phyloP scores from a whole-genome alignment of 23 tunicate species.

The Ascidia mentula region DNA sequence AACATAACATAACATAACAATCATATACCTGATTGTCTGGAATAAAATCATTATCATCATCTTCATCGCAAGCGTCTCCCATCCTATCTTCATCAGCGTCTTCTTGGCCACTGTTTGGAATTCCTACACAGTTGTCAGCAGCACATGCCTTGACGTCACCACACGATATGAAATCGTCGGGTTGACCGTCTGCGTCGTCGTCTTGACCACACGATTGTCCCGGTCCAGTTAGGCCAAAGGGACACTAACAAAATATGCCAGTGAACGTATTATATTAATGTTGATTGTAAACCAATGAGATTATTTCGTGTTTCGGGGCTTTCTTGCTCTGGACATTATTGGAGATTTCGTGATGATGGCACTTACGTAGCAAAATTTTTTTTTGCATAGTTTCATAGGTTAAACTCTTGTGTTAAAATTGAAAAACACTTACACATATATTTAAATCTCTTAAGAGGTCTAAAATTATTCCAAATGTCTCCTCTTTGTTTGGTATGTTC shows the following conservation, averaged over 20 bases:
- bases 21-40: not conserved
- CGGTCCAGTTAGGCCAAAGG: conserved; percentile 13
- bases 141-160: conserved; percentile 7
- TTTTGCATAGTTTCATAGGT: too few relatives aligned
- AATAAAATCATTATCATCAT: conserved; percentile 40
- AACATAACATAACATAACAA: too few relatives aligned
- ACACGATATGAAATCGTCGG: conserved; percentile 19
- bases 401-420: not conserved
- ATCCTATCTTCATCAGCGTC: conserved; percentile 27
- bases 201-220: conserved; percentile 17
- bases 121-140: conserved; percentile 17
- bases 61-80: conserved; percentile 26
- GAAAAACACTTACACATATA: not conserved
- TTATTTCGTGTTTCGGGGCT: too few relatives aligned
- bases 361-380: too few relatives aligned
- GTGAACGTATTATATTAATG: too few relatives aligned
- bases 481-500: not conserved
- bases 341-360: too few relatives aligned
- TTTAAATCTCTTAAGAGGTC: not conserved
- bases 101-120: conserved; percentile 36
- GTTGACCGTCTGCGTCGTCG: conserved; percentile 21
- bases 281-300: too few relatives aligned
- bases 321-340: too few relatives aligned
- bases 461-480: not conserved
- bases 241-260: conserved; percentile 14